Conservation (phyloP, 2,113 vertebrate species). For the Bos javanicus region DNA sequence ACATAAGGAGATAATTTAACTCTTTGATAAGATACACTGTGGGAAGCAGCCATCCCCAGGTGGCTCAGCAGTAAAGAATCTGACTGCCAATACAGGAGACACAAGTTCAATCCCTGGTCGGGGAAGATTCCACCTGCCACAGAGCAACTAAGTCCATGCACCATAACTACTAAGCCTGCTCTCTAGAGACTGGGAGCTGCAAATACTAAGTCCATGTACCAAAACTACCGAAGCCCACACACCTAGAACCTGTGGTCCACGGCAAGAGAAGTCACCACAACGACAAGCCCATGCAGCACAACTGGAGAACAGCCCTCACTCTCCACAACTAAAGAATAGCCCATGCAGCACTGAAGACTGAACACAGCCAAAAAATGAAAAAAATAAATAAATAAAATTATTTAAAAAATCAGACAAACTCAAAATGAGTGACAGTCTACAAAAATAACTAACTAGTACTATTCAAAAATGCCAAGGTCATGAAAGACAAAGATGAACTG, state of each 20-base stretch:
- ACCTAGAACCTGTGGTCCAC: not conserved
- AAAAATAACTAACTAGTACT: not conserved
- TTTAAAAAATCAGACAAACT: not conserved
- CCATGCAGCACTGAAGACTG: rapidly evolving
- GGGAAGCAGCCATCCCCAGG: not conserved
- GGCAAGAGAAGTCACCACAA: not conserved
- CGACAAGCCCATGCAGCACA: not conserved
- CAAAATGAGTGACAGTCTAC: not conserved
- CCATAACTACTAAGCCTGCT: not conserved
- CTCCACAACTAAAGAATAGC: not conserved
- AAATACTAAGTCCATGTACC: not conserved
- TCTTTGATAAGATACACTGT: not conserved
- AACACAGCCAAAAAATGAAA: not conserved
- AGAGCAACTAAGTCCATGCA: not conserved
- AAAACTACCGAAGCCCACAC: not conserved
- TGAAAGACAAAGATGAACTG: not conserved
- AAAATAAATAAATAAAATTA: not conserved
- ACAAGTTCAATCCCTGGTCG: not conserved
- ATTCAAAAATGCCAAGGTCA: not conserved
- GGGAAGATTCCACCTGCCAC: not conserved
- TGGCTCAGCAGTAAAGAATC: not conserved
- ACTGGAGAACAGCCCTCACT: not conserved
- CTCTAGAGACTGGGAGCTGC: not conserved
- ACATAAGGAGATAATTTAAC: not conserved
- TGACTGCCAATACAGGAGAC: not conserved